Conservation (phyloP, 2,888 invertebrate species). For the Pollenia labialis region DNA sequence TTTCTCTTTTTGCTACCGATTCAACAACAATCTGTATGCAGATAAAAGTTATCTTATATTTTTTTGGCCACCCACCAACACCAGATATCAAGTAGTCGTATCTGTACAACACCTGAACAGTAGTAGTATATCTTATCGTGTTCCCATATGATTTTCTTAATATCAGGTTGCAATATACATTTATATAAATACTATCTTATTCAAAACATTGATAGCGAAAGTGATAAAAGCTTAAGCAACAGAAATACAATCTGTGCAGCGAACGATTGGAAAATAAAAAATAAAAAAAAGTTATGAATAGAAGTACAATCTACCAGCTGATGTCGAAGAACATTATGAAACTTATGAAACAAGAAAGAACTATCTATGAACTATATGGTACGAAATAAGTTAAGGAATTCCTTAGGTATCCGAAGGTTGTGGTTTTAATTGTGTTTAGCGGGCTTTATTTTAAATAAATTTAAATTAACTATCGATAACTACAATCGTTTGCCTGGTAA, state of each 20-base stretch:
- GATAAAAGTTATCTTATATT: constrained; percentile 66
- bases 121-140: constrained; percentile 66
- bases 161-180: constrained; percentile 63
- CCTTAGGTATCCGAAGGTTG: constrained; percentile 31
- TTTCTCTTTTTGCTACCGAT: constrained; percentile 58
- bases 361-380: constrained; percentile 4
- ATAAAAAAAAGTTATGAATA: constrained; percentile 6
- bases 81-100: constrained; percentile 15
- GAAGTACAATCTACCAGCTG: constrained; percentile 30
- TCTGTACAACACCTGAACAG: constrained; percentile 32
- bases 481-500: neutral
- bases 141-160: constrained; percentile 64
- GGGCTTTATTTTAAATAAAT: constrained; percentile 34
- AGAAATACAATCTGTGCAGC: constrained; percentile 71
- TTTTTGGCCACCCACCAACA: constrained; percentile 57
- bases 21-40: constrained; percentile 29
- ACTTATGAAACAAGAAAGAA: constrained; percentile 9
- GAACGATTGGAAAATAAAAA: constrained; percentile 75
- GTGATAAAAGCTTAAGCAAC: constrained; percentile 31
- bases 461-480: constrained; percentile 15
- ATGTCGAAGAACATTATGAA: constrained; percentile 32
- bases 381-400: constrained; percentile 34
- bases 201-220: constrained; percentile 70
- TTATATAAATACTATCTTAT: constrained; percentile 64
- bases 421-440: neutral